Evolutionary conservation across 2,888 invertebrate genomes (phyloP).

Genomic region (Eugnorisma glareosa): DNA sequence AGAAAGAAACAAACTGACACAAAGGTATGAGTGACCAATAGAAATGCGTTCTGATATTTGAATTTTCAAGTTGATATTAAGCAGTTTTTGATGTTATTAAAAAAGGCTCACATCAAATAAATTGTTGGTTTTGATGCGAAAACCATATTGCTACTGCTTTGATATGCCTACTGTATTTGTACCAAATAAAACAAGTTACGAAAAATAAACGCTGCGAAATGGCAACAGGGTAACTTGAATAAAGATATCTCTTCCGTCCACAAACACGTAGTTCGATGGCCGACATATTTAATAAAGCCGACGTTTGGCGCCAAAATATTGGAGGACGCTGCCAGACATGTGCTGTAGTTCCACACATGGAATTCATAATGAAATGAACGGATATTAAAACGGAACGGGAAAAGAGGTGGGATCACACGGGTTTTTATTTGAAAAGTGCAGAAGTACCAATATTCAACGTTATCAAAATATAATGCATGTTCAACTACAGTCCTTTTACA

Average conservation of each 20-base stretch:
- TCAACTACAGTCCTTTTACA: neutral
- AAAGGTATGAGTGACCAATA: too few relatives aligned
- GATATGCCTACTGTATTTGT: neutral
- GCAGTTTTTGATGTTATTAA: too few relatives aligned
- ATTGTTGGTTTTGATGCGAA: neutral
- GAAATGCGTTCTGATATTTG: too few relatives aligned
- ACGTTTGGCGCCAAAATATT: slow-evolving; percentile 53
- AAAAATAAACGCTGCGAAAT: neutral
- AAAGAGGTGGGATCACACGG: slow-evolving; percentile 32
- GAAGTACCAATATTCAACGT: neutral
- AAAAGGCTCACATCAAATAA: neutral
- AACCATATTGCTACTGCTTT: too few relatives aligned
- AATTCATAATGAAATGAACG: slow-evolving; percentile 58
- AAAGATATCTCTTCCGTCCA: slow-evolving; percentile 17
- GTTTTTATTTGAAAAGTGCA: slow-evolving; percentile 16
- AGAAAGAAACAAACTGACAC: neutral
- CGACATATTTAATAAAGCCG: slow-evolving; percentile 49
- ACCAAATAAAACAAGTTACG: neutral
- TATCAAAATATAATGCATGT: neutral
- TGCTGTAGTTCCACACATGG: slow-evolving; percentile 28
- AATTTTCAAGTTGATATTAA: too few relatives aligned
- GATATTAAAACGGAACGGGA: slow-evolving; percentile 59
- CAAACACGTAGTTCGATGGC: slow-evolving; percentile 39
- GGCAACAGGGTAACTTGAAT: slow-evolving; percentile 24
- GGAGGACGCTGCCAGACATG: slow-evolving; percentile 34